These are phyloP conservation scores for Grallaria varia DNA, from an alignment of 2,113 vertebrate species.

Conservation along the genomic window DNA sequence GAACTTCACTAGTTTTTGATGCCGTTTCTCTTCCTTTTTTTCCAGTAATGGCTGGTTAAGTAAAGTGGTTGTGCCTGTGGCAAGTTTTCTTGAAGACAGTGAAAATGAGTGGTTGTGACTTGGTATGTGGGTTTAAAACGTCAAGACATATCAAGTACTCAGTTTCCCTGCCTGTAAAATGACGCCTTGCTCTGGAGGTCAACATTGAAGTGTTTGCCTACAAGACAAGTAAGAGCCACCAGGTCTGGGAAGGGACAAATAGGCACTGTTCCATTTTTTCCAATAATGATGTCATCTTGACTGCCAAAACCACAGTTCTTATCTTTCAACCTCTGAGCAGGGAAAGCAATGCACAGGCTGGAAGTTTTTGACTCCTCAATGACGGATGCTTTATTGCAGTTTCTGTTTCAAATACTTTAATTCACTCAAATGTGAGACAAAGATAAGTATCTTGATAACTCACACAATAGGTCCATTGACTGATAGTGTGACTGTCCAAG, in stretches of 20 bases:
- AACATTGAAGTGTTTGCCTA: neutral
- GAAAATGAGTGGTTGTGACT: neutral
- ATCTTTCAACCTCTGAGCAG: neutral
- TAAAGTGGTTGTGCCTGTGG: neutral
- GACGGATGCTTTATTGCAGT: neutral
- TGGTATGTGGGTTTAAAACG: neutral
- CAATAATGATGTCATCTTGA: neutral
- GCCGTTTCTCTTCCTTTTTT: neutral
- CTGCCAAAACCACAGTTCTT: neutral
- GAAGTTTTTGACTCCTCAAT: neutral
- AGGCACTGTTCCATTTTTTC: neutral
- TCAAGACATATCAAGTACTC: neutral
- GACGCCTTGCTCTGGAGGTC: neutral
- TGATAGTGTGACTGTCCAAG: neutral
- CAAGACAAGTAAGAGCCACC: neutral
- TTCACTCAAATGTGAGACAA: neutral
- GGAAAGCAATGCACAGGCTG: neutral
- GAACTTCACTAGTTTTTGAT: accelerated
- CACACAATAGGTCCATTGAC: neutral
- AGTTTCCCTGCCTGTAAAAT: neutral
- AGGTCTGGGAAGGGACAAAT: neutral
- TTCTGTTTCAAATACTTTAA: neutral
- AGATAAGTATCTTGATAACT: neutral
- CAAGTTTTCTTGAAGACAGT: neutral
- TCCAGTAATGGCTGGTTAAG: neutral